Evolutionary conservation across 1,140 invertebrate genomes (phyloP).

Genomic region (Drosophila auraria): DNA sequence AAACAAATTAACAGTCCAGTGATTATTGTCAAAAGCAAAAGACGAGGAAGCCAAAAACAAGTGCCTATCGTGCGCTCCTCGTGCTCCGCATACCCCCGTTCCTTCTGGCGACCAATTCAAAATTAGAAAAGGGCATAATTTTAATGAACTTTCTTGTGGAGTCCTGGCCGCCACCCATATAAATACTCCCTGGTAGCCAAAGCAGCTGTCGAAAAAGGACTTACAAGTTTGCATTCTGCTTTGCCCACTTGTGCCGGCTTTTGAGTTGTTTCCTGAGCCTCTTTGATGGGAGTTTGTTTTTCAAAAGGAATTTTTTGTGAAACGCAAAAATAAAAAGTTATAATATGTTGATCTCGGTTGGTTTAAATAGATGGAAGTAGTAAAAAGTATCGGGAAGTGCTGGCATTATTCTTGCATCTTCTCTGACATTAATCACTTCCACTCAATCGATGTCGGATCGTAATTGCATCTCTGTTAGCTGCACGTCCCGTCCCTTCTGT

Average conservation of each 20-base stretch:
- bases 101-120: constrained; percentile 44
- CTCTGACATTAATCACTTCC: constrained; percentile 61
- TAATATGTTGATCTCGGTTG: constrained; percentile 22
- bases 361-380: not conserved
- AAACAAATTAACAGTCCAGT: constrained; percentile 82
- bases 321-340: constrained; percentile 36
- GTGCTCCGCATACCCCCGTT: not conserved
- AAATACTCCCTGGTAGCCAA: constrained; percentile 56
- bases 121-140: constrained; percentile 84
- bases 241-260: constrained; percentile 63
- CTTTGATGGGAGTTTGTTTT: constrained; percentile 62
- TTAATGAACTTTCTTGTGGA: constrained; percentile 78
- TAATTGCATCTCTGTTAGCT: constrained; percentile 65
- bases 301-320: constrained; percentile 33
- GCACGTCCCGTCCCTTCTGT: constrained; percentile 28
- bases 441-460: constrained; percentile 51
- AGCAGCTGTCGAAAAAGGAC: constrained; percentile 80
- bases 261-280: constrained; percentile 60
- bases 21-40: constrained; percentile 82
- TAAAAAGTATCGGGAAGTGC: not conserved
- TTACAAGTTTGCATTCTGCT: constrained; percentile 67
- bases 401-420: not conserved
- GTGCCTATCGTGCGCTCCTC: constrained; percentile 62
- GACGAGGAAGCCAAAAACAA: constrained; percentile 71
- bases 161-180: constrained; percentile 33